Base-by-base conservation (phyloP, 2,797 vertebrate genomes). In the Cichlasoma orientale region DNA sequence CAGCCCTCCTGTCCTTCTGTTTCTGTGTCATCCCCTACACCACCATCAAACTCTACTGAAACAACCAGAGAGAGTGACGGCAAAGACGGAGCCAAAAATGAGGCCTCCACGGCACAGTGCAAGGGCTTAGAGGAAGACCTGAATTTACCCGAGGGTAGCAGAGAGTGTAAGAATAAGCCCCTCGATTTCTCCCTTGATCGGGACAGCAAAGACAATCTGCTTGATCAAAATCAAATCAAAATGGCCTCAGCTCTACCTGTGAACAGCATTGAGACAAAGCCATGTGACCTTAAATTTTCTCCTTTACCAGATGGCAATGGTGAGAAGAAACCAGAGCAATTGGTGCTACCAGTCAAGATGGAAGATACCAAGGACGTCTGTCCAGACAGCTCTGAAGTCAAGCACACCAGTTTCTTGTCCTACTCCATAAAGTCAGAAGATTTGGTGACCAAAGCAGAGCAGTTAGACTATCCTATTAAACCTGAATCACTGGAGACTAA, bases 391-490 rank as follows among this genome's bases (percentile, higher is more conserved):
- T 86, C 87, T 5, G 83, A 91, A 7, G 27, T 88, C 78, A 92
- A 92, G 78, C 89, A 82, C 1, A 57, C 61, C 3, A 77, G 68
- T 25, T 85, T 86, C 13, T 36, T 89, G 0, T 71, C 77, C 1
- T 87, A 75, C 27, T 1, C 75, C 0, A 18, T 91, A 0, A 92
- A 93, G 56, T 63, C 92, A 0, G 92, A 93, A 23, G 74, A 78
- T 4, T 2, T 85, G 14, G 81, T 63, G 36, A 77, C 89, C 56
- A 94, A 93, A 90, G 47, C 74, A 0, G 92, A 94, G 82, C 86
- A 85, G 72, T 33, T 94, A 3, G 93, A 92, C 57, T 93, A 81
- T 74, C 85, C 92, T 0, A 75, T 95, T 68, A 92, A 94, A 86
- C 71, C 90, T n/a, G 83, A 91, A 74, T 61, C 41, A 0, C 55